phyloP scores from a whole-genome alignment of 2,797 vertebrate species.

The Intellagama lesueurii region DNA sequence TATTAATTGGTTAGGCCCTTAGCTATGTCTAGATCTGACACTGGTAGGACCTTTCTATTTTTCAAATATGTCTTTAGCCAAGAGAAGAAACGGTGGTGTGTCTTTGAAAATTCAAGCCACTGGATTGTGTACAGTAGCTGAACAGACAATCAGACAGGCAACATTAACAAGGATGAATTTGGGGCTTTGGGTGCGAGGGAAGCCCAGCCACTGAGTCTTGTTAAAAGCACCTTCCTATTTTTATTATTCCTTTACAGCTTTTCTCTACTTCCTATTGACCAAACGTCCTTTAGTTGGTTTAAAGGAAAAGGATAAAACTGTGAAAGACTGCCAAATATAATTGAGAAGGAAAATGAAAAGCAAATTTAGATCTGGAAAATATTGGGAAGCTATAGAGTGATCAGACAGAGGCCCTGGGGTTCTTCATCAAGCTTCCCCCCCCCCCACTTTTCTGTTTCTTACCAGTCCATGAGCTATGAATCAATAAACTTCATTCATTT shows the following conservation, averaged over 20 bases:
- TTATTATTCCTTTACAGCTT: neutral
- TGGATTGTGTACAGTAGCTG: no score
- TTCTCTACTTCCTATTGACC: no score
- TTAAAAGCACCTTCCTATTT: neutral
- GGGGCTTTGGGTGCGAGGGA: no score
- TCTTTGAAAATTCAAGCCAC: no score
- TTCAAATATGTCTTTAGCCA: no score
- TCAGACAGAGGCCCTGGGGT: neutral
- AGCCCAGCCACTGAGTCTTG: neutral
- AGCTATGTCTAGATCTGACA: no score
- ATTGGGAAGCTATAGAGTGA: neutral
- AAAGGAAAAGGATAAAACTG: neutral
- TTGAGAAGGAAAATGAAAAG: neutral
- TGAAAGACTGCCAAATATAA: neutral
- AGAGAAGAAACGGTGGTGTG: no score
- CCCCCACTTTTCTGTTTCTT: neutral
- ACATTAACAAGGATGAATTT: no score
- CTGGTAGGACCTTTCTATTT: no score
- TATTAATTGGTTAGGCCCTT: no score
- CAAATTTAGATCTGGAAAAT: neutral
- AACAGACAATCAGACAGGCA: no score
- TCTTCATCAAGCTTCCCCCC: neutral
- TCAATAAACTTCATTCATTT: slow-evolving; percentile 20
- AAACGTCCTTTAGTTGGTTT: neutral
- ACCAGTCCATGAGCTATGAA: neutral